Evolutionary conservation across 1,140 invertebrate genomes (phyloP), one percentile per base, ranked within the genome.

Genomic region (Dysdera silvatica): DNA sequence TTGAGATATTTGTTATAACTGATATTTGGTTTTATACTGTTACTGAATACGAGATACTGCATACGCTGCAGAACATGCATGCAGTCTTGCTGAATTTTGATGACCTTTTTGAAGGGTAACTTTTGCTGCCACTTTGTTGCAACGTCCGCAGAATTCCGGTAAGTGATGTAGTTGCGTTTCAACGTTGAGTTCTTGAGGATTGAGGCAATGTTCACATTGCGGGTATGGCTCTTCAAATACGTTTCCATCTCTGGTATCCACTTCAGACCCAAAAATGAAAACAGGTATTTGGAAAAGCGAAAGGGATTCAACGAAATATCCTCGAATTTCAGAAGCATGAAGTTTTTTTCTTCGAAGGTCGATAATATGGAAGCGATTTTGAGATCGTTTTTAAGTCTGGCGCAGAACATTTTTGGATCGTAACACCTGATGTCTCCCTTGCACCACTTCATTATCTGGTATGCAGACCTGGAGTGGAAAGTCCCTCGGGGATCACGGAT

Each of bases 401-500:
- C 80, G 74, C 91, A 94, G 1, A 92, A 79, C 29, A 84, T 74
- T 23, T 79, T 74, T 0, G 89, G 85, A 71, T 89, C 81, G 71
- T 84, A 84, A 75, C 90, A 94, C 74, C 91, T 88, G 7, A 85
- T 82, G 18, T 57, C 61, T 61, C 84, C 80, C n/a, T 82, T 87
- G 73, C 90, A 94, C 86, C 89, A 93, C 48, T 83, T 81, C 2
- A 88, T 80, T 73, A 58, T 29, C 6, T 48, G 61, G 6, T 32
- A 51, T 23, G 91, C 89, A 56, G 84, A 84, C 40, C 91, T 78
- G 0, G 89, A 92, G 74, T 92, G 88, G 74, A 92, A 78, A 47
- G 86, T 89, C 20, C 88, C 90, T 40, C 90, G 79, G 14, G 90
- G 91, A 77, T 93, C 91, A 45, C 90, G 80, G 40, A 91, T 82